Evolutionary conservation across 2,888 invertebrate species (phyloP).

Genomic region (Julus scandinavius): DNA sequence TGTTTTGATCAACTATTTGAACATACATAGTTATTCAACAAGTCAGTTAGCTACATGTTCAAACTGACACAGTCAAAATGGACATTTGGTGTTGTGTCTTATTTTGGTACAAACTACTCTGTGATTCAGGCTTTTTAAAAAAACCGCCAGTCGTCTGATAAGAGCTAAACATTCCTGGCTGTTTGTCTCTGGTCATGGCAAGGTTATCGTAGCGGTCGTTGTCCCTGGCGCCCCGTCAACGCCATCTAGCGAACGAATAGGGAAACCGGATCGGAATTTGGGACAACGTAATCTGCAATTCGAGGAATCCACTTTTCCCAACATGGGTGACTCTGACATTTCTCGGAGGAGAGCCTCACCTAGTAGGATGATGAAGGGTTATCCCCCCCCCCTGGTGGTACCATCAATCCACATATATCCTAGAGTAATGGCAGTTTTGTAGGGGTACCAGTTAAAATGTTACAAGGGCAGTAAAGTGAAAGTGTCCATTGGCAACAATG

Average conservation of each 20-base stretch:
- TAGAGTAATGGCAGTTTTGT: too few relatives aligned
- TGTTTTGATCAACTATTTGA: too few relatives aligned
- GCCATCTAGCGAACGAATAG: background rate
- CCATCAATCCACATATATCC: too few relatives aligned
- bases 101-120: too few relatives aligned
- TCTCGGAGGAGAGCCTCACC: background rate
- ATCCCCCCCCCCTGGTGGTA: too few relatives aligned
- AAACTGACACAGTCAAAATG: too few relatives aligned
- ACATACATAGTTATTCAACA: too few relatives aligned
- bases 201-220: conserved; percentile 20
- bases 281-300: background rate
- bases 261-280: background rate
- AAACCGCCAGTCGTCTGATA: background rate
- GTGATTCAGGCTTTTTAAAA: background rate
- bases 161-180: background rate
- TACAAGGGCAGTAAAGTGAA: too few relatives aligned
- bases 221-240: background rate
- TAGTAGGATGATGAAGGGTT: background rate
- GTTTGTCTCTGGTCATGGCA: conserved; percentile 8
- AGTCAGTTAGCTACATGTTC: too few relatives aligned
- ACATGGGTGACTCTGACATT: conserved; percentile 3
- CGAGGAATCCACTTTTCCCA: background rate
- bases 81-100: too few relatives aligned
- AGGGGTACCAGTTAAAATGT: too few relatives aligned
- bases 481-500: background rate